Conservation (phyloP, 2,888 invertebrate genomes). For the Folsomia candida region DNA sequence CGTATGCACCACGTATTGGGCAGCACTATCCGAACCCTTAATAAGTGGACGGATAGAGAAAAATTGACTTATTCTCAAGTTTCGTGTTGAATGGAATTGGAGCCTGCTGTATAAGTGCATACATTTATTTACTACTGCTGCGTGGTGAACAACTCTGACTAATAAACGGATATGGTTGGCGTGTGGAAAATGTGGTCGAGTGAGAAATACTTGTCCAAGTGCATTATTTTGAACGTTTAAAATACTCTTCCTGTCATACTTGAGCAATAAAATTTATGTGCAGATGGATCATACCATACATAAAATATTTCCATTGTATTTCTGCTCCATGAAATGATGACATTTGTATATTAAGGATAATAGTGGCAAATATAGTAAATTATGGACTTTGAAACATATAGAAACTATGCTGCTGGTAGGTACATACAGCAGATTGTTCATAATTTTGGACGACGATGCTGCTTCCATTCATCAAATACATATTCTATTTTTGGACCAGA, state of each 20-base stretch:
- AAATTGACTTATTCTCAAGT: neutral
- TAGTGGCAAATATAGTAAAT: neutral
- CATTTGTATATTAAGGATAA: neutral
- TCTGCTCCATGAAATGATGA: constrained; percentile 5
- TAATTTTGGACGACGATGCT: too few relatives aligned
- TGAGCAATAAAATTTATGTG: neutral
- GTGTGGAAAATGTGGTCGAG: neutral
- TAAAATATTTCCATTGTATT: neutral
- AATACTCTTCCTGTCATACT: constrained; percentile 1
- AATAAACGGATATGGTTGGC: constrained; percentile 6
- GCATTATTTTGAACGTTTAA: constrained; percentile 1
- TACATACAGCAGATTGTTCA: neutral
- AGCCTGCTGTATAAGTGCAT: neutral
- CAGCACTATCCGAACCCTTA: neutral
- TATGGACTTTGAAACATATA: neutral
- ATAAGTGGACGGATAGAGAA: too few relatives aligned
- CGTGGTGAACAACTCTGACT: too few relatives aligned
- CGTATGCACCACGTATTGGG: neutral
- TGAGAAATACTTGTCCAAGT: neutral
- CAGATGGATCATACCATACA: neutral
- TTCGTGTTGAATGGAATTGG: neutral
- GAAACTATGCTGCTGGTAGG: neutral
- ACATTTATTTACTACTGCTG: too few relatives aligned
- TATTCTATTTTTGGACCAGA: too few relatives aligned
- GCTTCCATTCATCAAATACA: too few relatives aligned